A percentile compares a stretch with the other conserved stretches of the same genome.
phyloP scores from a whole-genome alignment of 1,140 invertebrate species.

The Drosophila aff. region DNA sequence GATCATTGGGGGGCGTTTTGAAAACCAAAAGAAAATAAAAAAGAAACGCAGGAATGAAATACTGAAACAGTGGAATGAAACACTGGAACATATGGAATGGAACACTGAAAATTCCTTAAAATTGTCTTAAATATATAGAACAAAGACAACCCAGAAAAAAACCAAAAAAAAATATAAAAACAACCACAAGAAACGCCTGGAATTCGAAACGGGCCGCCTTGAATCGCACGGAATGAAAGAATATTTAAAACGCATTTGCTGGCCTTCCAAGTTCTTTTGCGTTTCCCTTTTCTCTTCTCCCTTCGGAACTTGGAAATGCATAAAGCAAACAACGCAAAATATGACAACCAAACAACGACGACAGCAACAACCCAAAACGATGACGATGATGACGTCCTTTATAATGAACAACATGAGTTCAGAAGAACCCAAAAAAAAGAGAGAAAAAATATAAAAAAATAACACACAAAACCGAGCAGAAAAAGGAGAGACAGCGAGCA shows the following conservation, averaged over 20 bases:
- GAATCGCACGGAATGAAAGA: constrained; percentile 68
- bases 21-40: neutral
- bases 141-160: neutral
- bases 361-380: constrained; percentile 51
- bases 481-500: constrained; percentile 41
- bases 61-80: neutral
- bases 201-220: constrained; percentile 35
- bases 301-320: constrained; percentile 66
- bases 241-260: constrained; percentile 77
- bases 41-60: neutral
- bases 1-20: constrained; percentile 10
- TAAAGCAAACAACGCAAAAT: constrained; percentile 73
- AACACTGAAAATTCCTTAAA: neutral
- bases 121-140: neutral
- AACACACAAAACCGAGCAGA: constrained; percentile 36
- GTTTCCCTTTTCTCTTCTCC: constrained; percentile 3
- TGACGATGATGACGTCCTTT: constrained; percentile 68
- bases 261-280: constrained; percentile 13
- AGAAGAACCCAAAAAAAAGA: constrained; percentile 62
- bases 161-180: neutral
- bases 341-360: constrained; percentile 61
- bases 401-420: constrained; percentile 83
- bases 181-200: constrained; percentile 15
- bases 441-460: constrained; percentile 2
- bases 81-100: constrained; percentile 1